phyloP scores from a whole-genome alignment of 2,888 invertebrate species.

The Drosophila quinaria region DNA sequence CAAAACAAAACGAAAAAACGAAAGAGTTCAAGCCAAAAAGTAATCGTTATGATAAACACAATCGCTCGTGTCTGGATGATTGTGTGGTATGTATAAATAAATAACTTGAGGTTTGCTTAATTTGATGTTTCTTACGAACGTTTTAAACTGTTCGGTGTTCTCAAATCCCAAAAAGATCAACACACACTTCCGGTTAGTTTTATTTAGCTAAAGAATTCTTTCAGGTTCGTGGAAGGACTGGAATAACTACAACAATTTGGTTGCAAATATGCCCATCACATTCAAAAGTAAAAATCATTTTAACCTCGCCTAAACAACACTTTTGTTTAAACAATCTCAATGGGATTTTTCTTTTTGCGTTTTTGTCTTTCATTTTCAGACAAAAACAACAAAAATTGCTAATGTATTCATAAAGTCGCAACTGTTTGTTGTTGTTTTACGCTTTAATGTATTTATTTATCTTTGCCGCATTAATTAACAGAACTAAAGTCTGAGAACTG shows the following conservation, averaged over 20 bases:
- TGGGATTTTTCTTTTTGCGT: constrained; percentile 38
- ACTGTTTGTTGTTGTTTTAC: constrained; percentile 37
- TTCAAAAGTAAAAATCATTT: background rate
- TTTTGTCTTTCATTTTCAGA: constrained; percentile 33
- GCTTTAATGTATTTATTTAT: constrained; percentile 67
- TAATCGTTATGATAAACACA: constrained; percentile 76
- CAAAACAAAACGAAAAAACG: constrained; percentile 75
- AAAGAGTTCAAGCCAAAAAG: constrained; percentile 28
- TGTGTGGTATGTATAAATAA: constrained; percentile 29
- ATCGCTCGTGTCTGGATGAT: constrained; percentile 42
- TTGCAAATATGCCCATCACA: background rate
- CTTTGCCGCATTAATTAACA: constrained; percentile 74
- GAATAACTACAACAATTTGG: background rate
- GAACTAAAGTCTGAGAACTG: constrained; percentile 23
- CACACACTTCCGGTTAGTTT: constrained; percentile 38
- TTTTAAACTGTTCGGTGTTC: constrained; percentile 6
- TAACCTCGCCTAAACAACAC: constrained; percentile 23
- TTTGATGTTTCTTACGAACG: constrained; percentile 18
- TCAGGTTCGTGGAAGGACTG: constrained; percentile 7
- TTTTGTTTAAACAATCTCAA: constrained; percentile 65
- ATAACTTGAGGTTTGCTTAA: constrained; percentile 18
- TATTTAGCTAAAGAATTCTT: background rate
- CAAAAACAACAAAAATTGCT: constrained; percentile 44
- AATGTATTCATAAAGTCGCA: constrained; percentile 66
- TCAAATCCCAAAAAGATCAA: constrained; percentile 29